phyloP scores from a whole-genome alignment of 2,888 invertebrate species.

The Nemapogon koenigi region DNA sequence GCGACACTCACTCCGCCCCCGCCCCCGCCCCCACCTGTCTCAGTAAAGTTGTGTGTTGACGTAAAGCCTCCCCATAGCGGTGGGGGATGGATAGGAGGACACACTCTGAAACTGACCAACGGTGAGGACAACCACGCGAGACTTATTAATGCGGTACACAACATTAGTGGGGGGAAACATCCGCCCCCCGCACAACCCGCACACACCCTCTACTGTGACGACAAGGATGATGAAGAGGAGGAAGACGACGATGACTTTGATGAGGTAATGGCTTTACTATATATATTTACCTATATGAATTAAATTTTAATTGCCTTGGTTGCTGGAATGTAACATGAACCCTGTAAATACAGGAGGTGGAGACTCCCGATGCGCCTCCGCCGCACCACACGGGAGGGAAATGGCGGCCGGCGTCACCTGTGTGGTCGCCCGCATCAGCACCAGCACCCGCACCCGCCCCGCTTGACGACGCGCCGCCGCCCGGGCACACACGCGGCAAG shows the following conservation, averaged over 20 bases:
- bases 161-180: conserved; percentile 67
- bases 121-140: conserved; percentile 67
- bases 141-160: conserved; percentile 70
- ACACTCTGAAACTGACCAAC: conserved; percentile 59
- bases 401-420: conserved; percentile 55
- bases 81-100: conserved; percentile 68
- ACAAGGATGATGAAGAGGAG: conserved; percentile 54
- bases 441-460: conserved; percentile 42
- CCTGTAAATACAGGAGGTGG: too few species aligned
- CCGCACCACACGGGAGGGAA: conserved; percentile 53
- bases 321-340: too few species aligned
- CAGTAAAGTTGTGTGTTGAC: conserved; percentile 42
- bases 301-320: too few species aligned
- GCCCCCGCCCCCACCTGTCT: conserved; percentile 45
- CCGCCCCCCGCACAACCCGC: conserved; percentile 32
- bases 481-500: conserved; percentile 78
- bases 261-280: too few species aligned
- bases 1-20: conserved; percentile 56
- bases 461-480: conserved; percentile 68
- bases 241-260: conserved; percentile 65
- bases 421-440: conserved; percentile 64
- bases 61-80: conserved; percentile 51
- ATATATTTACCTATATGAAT: too few species aligned
- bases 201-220: conserved; percentile 44
- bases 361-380: too few species aligned